phyloP scores from a whole-genome alignment of 2,113 vertebrate species.

The Mus pahari region DNA sequence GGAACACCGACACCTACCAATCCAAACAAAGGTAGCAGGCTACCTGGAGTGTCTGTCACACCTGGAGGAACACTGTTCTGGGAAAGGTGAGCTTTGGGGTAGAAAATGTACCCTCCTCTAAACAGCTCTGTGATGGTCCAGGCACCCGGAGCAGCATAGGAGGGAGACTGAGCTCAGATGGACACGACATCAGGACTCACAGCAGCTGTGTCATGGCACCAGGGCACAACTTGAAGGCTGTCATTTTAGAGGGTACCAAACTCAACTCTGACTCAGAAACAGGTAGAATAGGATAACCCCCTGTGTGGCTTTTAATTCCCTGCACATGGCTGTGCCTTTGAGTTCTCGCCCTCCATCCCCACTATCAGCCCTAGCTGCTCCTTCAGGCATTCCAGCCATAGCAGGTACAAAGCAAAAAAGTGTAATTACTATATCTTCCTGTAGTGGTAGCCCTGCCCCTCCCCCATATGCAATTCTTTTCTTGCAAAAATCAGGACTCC shows the following conservation, averaged over 20 bases:
- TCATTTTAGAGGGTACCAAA: neutral
- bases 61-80: neutral
- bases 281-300: neutral
- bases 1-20: neutral
- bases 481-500: neutral
- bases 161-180: constrained; percentile 7
- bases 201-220: neutral
- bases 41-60: neutral
- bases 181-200: neutral
- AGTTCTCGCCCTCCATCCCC: neutral
- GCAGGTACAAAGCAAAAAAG: neutral
- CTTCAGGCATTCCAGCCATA: neutral
- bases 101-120: constrained; percentile 20
- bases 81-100: neutral
- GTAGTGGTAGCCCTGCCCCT: accelerated
- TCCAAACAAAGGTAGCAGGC: neutral
- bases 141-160: neutral
- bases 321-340: neutral
- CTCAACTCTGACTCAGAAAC: neutral
- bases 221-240: neutral
- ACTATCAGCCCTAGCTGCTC: neutral
- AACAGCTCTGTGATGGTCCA: neutral
- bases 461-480: neutral
- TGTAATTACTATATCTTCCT: neutral
- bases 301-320: neutral